Percentiles rank a stretch among this genome's conserved stretches.
phyloP scores from a whole-genome alignment of 2,113 vertebrate species.

The Dicrurus megarhynchus region DNA sequence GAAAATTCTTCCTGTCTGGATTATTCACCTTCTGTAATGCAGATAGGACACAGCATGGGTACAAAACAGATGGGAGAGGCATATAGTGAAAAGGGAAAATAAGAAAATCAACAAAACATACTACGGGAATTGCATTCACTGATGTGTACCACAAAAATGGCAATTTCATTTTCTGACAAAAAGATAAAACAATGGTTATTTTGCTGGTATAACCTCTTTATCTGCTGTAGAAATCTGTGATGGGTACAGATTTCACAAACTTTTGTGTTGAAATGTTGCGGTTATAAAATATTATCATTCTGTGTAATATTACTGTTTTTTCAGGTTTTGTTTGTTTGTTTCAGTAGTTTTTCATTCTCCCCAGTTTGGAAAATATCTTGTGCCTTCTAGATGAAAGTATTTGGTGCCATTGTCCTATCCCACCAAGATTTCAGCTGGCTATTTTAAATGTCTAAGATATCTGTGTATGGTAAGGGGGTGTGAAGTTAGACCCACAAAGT shows the following conservation, averaged over 20 bases:
- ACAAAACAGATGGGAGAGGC: background rate
- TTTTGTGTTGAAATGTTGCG: background rate
- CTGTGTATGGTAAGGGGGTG: background rate
- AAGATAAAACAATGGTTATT: background rate
- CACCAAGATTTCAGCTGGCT: background rate
- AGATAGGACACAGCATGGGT: background rate
- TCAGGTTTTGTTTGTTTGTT: background rate
- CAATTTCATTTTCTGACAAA: background rate
- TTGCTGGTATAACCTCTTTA: background rate
- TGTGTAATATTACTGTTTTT: background rate
- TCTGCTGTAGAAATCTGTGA: background rate
- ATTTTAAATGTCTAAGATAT: background rate
- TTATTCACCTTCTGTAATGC: background rate
- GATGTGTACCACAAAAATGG: background rate
- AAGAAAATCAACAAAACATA: background rate
- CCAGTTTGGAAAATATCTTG: background rate
- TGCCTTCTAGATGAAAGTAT: background rate
- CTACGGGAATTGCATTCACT: background rate
- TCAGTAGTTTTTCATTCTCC: background rate
- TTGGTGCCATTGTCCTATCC: background rate
- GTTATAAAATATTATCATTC: background rate
- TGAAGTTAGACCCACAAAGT: background rate
- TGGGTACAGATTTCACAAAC: background rate
- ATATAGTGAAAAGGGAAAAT: background rate
- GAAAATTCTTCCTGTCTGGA: background rate